Evolutionary conservation across 2,113 vertebrate species (phyloP).

Genomic region (Calyptommatus sinebrachiatus): DNA sequence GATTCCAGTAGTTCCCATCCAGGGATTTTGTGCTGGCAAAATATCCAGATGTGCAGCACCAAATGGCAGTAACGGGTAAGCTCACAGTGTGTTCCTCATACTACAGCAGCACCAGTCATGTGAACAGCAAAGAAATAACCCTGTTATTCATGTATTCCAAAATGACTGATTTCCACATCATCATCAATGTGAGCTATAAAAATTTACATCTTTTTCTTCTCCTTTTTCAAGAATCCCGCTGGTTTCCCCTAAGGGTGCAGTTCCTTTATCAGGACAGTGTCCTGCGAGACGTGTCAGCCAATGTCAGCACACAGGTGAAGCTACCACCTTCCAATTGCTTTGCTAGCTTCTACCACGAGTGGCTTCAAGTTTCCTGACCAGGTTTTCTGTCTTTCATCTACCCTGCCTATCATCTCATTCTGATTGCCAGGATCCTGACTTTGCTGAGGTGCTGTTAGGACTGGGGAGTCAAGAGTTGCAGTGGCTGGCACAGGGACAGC

Average conservation of each 20-base stretch:
- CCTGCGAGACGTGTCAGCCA: constrained; percentile 84
- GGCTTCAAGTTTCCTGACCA: not conserved
- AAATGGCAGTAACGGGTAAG: too few species aligned
- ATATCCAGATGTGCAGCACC: too few species aligned
- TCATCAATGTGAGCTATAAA: too few species aligned
- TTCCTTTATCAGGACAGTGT: constrained; percentile 81
- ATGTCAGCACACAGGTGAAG: constrained; percentile 83
- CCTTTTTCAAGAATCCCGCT: constrained; percentile 63
- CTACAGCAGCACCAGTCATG: too few species aligned
- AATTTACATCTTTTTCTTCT: not conserved
- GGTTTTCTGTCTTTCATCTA: not conserved
- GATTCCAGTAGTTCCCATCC: too few species aligned
- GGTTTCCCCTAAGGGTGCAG: constrained; percentile 80
- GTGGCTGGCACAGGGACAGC: constrained; percentile 89
- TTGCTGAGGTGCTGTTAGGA: constrained; percentile 88
- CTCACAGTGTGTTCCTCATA: too few species aligned
- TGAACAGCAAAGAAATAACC: too few species aligned
- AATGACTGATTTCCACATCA: too few species aligned
- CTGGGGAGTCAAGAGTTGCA: constrained; percentile 86
- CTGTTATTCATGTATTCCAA: too few species aligned
- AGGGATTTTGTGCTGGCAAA: too few species aligned
- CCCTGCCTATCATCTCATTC: not conserved
- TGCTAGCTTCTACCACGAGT: not conserved
- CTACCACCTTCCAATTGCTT: not conserved
- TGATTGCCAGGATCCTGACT: constrained; percentile 81